These are phyloP conservation scores for Heliocidaris tuberculata DNA, from an alignment of 35 echinoderm and acorn worm genomes.

Conservation along the genomic window DNA sequence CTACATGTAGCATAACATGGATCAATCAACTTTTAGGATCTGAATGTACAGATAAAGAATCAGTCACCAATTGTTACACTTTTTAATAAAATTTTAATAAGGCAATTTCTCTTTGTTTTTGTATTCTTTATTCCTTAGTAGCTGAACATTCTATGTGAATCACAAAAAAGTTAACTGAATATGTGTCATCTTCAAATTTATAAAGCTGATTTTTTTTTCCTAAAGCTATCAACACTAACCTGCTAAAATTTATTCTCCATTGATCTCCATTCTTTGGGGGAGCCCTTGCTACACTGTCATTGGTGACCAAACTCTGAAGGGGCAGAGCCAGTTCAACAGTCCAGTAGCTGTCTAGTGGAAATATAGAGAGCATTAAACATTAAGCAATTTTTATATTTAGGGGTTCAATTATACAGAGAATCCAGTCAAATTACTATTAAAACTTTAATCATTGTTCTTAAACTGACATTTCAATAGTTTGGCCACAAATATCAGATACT, in stretches of 20 bases:
- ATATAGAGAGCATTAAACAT: not conserved
- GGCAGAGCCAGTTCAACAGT: conserved; percentile 81
- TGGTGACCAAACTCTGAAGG: conserved; percentile 54
- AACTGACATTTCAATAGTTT: not conserved
- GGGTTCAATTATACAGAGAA: not conserved
- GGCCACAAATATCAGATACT: not conserved
- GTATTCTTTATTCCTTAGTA: too few relatives aligned
- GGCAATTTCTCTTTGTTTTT: too few relatives aligned
- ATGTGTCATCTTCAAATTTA: too few relatives aligned
- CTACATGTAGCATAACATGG: too few relatives aligned
- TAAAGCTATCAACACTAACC: conserved; percentile 28
- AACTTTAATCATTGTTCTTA: not conserved
- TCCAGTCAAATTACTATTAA: too few relatives aligned
- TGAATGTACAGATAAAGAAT: too few relatives aligned
- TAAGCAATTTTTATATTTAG: not conserved
- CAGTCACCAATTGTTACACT: too few relatives aligned
- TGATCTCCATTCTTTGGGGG: conserved; percentile 75
- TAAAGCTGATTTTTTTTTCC: too few relatives aligned
- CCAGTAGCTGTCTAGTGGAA: conserved; percentile 70
- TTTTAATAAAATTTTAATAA: too few relatives aligned
- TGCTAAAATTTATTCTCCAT: conserved; percentile 90
- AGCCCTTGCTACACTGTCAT: conserved; percentile 64
- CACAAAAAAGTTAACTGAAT: too few relatives aligned
- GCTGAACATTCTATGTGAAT: too few relatives aligned
- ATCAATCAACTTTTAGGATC: too few relatives aligned